Evolutionary conservation across 2,888 invertebrate genomes (phyloP).

Genomic region (Frankliniella fusca): DNA sequence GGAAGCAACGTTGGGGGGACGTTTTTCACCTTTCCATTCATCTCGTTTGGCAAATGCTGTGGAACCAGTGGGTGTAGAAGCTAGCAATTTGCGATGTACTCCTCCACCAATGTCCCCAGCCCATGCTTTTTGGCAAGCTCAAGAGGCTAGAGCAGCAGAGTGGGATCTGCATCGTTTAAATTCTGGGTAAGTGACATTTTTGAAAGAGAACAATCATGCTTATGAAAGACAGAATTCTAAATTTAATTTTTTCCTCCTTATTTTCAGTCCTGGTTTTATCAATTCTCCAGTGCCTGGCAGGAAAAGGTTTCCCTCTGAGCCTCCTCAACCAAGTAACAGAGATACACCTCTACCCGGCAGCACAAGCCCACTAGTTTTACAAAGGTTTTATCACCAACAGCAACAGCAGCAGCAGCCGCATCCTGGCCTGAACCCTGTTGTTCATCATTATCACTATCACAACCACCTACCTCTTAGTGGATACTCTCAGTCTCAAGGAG

Average conservation of each 20-base stretch:
- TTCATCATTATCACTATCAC: constrained; percentile 33
- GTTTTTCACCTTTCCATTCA: constrained; percentile 34
- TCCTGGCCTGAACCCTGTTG: constrained; percentile 47
- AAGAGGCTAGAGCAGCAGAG: constrained; percentile 9
- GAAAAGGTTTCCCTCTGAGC: not conserved
- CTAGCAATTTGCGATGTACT: constrained; percentile 30
- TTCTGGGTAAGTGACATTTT: constrained; percentile 28
- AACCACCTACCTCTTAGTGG: constrained; percentile 30
- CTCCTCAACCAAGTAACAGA: constrained; percentile 5
- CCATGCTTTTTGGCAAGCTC: constrained; percentile 2
- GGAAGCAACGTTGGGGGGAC: constrained; percentile 37
- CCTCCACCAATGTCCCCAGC: constrained; percentile 4
- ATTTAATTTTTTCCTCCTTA: too few relatives aligned
- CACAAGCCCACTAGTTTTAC: constrained; percentile 72
- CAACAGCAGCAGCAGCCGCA: constrained; percentile 55
- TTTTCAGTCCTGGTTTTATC: constrained; percentile 6
- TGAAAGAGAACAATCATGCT: too few relatives aligned
- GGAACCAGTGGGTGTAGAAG: constrained; percentile 22
- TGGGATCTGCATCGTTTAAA: constrained; percentile 44
- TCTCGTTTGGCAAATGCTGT: constrained; percentile 19
- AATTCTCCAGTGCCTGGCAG: constrained; percentile 1
- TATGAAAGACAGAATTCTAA: too few relatives aligned
- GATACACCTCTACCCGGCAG: constrained; percentile 53
- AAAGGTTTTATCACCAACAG: constrained; percentile 74
- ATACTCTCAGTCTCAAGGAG: constrained; percentile 31